Percentiles rank a stretch among this genome's conserved stretches.
phyloP scores from a whole-genome alignment of 2,888 invertebrate genomes.

The Idaea dimidiata region DNA sequence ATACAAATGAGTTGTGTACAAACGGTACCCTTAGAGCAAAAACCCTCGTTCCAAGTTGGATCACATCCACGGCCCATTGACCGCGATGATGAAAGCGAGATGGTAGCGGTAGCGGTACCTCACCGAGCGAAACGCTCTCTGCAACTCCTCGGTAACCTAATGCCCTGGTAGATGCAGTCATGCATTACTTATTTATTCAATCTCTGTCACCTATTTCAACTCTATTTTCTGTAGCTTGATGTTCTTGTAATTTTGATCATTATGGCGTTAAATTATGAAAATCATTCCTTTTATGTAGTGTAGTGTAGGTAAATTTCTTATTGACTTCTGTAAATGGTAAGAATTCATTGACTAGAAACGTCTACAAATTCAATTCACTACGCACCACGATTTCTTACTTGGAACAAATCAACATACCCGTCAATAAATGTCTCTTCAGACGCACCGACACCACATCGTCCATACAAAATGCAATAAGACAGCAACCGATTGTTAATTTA shows the following conservation, averaged over 20 bases:
- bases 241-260: slow-evolving; percentile 6
- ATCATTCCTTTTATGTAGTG: no score
- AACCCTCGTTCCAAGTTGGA: slow-evolving; percentile 13
- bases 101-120: slow-evolving; percentile 27
- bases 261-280: neutral
- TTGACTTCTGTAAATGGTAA: neutral
- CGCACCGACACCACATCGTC: neutral
- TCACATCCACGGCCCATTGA: slow-evolving; percentile 34
- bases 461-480: neutral
- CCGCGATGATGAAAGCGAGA: slow-evolving; percentile 37
- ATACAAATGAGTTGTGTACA: neutral
- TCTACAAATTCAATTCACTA: neutral
- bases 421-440: neutral
- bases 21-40: slow-evolving; percentile 6
- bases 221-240: slow-evolving; percentile 3
- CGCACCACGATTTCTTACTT: slow-evolving; percentile 6
- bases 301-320: no score
- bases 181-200: slow-evolving; percentile 22
- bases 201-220: slow-evolving; percentile 7
- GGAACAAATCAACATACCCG: neutral
- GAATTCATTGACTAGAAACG: neutral
- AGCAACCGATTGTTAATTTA: neutral
- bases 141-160: slow-evolving; percentile 41
- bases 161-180: slow-evolving; percentile 36
- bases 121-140: slow-evolving; percentile 22